phyloP scores from a whole-genome alignment of 2,113 vertebrate species.

The Aphelocoma coerulescens region DNA sequence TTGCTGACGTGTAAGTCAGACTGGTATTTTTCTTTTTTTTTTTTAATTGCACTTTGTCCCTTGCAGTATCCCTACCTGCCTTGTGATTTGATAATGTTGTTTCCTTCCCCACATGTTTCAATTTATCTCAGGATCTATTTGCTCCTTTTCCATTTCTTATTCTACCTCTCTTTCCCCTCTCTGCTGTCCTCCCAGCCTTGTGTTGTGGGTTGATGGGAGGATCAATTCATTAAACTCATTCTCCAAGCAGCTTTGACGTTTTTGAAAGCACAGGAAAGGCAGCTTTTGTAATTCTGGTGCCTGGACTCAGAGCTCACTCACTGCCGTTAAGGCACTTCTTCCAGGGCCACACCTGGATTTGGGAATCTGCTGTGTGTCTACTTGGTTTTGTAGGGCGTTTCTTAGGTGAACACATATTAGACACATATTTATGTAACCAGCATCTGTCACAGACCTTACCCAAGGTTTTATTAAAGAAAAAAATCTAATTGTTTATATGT shows the following conservation, averaged over 20 bases:
- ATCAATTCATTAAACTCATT: background rate
- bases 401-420: background rate
- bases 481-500: background rate
- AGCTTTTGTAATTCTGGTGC: background rate
- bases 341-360: background rate
- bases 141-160: background rate
- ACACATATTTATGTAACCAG: background rate
- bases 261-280: background rate
- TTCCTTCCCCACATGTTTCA: background rate
- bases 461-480: background rate
- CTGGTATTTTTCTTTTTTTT: background rate
- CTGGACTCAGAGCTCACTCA: too few relatives aligned
- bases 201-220: background rate
- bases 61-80: background rate
- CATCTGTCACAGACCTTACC: too few relatives aligned
- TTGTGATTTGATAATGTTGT: background rate
- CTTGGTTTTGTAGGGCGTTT: background rate
- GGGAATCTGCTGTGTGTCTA: background rate
- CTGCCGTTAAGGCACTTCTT: accelerated
- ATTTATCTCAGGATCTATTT: background rate
- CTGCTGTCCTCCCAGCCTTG: background rate
- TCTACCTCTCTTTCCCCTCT: background rate
- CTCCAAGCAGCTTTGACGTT: background rate
- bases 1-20: background rate
- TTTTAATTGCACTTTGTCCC: background rate